Conservation (phyloP, 2,888 invertebrate genomes). For the Chironomus riparius region DNA sequence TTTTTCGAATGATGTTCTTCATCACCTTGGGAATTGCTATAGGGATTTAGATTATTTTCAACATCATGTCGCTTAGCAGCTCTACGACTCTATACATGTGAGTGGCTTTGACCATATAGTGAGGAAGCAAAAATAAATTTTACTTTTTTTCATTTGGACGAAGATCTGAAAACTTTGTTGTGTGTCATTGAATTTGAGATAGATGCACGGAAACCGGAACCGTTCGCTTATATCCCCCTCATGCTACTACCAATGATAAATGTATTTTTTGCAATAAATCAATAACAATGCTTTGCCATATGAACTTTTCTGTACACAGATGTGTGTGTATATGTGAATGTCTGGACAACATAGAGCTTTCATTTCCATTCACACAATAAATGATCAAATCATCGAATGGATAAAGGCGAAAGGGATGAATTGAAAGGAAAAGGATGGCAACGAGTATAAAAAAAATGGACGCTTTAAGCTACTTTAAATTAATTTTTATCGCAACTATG, state of each 20-base stretch:
- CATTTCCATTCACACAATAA: background rate
- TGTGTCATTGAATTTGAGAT: background rate
- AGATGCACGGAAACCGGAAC: background rate
- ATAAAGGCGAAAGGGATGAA: background rate
- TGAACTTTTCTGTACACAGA: background rate
- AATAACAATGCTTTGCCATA: background rate
- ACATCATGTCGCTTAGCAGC: no score
- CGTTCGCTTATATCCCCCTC: background rate
- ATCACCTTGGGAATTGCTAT: background rate
- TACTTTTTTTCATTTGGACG: no score
- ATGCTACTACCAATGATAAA: background rate
- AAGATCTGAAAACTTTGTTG: background rate
- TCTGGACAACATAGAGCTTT: background rate
- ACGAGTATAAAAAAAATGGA: background rate
- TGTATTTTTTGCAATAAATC: conserved; percentile 17
- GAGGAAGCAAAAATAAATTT: no score
- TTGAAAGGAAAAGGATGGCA: background rate
- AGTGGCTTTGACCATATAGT: no score
- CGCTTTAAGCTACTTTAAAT: background rate
- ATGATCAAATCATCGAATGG: background rate
- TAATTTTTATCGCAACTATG: no score
- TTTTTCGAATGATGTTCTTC: background rate
- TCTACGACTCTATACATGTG: no score
- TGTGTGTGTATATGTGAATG: background rate
- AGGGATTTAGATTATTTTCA: background rate